Conservation (phyloP, 2,888 invertebrate genomes). For the Empis stercorea region DNA sequence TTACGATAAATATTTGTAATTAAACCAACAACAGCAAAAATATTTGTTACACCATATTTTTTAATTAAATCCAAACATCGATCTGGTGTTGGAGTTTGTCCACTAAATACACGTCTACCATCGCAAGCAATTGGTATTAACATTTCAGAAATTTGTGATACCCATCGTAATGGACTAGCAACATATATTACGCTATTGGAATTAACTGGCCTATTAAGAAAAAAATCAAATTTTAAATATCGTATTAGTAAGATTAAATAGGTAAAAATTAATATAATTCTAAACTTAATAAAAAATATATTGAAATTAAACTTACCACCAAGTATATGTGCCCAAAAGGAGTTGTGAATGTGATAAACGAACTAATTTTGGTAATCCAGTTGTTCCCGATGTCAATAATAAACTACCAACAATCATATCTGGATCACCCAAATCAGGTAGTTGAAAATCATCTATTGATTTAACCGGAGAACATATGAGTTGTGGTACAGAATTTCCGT, state of each 20-base stretch:
- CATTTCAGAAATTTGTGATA: slow-evolving; percentile 1
- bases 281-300: too few species aligned
- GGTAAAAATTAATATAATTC: too few species aligned
- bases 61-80: neutral
- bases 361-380: slow-evolving; percentile 4
- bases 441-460: neutral
- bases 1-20: neutral
- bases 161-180: slow-evolving; percentile 3
- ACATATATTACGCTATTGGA: neutral
- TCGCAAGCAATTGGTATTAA: neutral
- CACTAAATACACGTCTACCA: neutral
- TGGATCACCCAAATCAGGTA: neutral
- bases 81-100: neutral
- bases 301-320: neutral
- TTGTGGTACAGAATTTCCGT: slow-evolving; percentile 2
- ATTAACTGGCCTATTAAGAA: neutral
- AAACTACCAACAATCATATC: neutral
- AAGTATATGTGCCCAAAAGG: neutral
- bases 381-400: slow-evolving; percentile 4
- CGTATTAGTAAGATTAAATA: too few species aligned
- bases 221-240: neutral
- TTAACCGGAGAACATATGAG: neutral
- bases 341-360: slow-evolving; percentile 1
- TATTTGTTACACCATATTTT: slow-evolving; percentile 3
- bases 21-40: neutral